These are phyloP conservation scores for Eupithecia dodoneata DNA, from an alignment of 2,888 invertebrate genomes.

Conservation along the genomic window DNA sequence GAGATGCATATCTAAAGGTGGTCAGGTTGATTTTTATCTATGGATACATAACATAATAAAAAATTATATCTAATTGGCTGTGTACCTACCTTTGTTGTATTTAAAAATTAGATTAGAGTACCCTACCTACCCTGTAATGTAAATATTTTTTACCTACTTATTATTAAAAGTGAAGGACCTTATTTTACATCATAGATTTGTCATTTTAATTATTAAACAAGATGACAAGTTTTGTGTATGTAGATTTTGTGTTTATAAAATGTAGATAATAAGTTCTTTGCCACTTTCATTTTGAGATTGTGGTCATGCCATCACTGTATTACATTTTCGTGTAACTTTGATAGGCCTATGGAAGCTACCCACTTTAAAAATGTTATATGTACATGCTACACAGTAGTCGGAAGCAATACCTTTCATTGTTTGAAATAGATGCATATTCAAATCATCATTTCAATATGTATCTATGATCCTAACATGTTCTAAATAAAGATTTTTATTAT, in stretches of 20 bases:
- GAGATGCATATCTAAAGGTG: background rate
- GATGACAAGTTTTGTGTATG: background rate
- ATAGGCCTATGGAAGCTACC: background rate
- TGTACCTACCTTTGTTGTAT: constrained; percentile 3
- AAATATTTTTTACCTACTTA: background rate
- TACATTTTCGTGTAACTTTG: constrained; percentile 7
- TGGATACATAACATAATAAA: background rate
- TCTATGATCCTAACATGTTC: no score
- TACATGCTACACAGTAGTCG: background rate
- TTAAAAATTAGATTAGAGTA: background rate
- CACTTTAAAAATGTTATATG: background rate
- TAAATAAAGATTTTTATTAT: no score
- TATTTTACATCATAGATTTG: background rate
- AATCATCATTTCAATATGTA: no score
- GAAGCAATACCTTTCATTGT: background rate
- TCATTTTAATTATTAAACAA: background rate
- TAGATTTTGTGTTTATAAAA: background rate
- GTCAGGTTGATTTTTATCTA: background rate
- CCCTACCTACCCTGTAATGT: background rate
- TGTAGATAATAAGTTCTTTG: background rate
- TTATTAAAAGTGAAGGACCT: background rate
- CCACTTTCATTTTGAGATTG: background rate
- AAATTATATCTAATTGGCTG: constrained; percentile 2
- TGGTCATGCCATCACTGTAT: background rate
- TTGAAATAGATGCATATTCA: background rate